Evolutionary conservation across 2,888 invertebrate species (phyloP).

Genomic region (Periphyllus acericola): DNA sequence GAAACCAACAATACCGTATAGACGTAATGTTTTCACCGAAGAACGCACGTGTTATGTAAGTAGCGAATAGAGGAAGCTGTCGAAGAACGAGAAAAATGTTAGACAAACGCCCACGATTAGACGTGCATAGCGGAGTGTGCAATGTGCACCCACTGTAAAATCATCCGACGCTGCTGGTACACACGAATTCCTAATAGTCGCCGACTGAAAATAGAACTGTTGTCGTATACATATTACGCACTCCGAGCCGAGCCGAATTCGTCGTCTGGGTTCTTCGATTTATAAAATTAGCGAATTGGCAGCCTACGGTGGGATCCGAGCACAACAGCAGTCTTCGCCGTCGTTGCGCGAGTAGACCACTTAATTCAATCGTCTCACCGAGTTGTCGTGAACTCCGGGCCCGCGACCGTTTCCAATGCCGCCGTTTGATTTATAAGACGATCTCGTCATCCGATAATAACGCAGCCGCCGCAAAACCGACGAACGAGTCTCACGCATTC

Average conservation of each 20-base stretch:
- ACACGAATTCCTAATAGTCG: neutral
- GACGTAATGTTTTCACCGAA: neutral
- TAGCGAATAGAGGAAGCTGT: slow-evolving; percentile 18
- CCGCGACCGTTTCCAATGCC: neutral
- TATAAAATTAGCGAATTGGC: slow-evolving; percentile 5
- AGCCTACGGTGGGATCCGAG: neutral
- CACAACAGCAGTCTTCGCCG: neutral
- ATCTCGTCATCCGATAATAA: too few relatives aligned
- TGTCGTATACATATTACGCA: neutral
- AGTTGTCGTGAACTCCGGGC: neutral
- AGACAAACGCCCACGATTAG: slow-evolving; percentile 22
- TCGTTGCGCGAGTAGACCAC: neutral
- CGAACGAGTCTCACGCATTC: too few relatives aligned
- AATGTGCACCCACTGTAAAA: slow-evolving; percentile 4
- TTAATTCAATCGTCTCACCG: neutral
- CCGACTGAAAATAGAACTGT: neutral
- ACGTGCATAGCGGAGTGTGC: neutral
- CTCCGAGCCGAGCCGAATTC: neutral
- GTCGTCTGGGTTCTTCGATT: neutral
- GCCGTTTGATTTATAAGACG: too few relatives aligned
- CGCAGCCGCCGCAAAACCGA: too few relatives aligned
- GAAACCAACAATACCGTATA: neutral
- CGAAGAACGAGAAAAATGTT: neutral
- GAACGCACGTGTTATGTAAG: neutral
- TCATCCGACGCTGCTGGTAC: neutral